Base-by-base conservation (phyloP, 2,113 vertebrate genomes). In the Parus major region DNA sequence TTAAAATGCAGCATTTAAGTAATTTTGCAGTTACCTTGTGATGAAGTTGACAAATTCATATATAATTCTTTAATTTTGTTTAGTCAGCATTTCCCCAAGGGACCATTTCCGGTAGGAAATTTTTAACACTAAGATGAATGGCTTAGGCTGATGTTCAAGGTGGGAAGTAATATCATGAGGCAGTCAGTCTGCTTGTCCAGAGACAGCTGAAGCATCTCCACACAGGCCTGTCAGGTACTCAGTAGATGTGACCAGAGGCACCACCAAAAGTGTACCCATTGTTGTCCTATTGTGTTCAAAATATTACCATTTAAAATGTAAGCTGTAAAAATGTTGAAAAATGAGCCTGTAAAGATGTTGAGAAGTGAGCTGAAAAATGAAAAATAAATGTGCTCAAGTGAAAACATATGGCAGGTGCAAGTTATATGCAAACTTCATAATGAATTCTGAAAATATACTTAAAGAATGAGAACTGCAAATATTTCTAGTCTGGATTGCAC, bases 371-470 rank as follows among this genome's bases (percentile, higher is more conserved):
- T 64, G 33, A 69, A 82, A 91, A 91, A 85, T 69, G n/a, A 85
- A 89, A 95, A 95, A 76, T 85, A 85, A 77, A 73, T 7, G 7
- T 2, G 4, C 49, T 82, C 55, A 87, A 89, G 28, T 82, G 78
- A 87, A 95, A 95, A 95, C 81, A 91, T 64, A 72, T 68, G 86
- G 44, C 86, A 94, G 87, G 87, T 92, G 81, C 41, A 87, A 61
- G 57, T 83, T 60, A 84, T 25, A 55, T 41, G 75, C 75, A 78
- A 65, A 56, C 52, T 92, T 87, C 14, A 53, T 57, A 57, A 73
- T 41, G 42, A 71, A 56, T 95, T 85, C 83, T 89, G 93, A 82
- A 95, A 86, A 66, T 70, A 71, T 7, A 52, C 41, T 71, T 68
- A n/a, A 94, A 64, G 59, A 94, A 95, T 82, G 52, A 82, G 76